phyloP scores from a whole-genome alignment of 2,888 invertebrate genomes.

The Siphonodentalium dalli region DNA sequence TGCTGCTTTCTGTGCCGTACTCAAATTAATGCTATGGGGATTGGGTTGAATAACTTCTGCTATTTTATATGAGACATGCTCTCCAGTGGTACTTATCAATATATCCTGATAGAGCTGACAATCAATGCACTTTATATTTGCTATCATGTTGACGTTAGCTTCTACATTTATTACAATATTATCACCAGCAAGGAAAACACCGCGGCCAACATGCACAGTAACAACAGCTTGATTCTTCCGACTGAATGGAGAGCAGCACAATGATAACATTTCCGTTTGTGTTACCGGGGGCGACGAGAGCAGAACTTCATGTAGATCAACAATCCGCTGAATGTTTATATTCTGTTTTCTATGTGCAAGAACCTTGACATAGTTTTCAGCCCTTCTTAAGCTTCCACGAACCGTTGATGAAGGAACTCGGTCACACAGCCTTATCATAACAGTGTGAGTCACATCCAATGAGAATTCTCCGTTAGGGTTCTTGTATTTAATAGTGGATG shows the following conservation, averaged over 20 bases:
- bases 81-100: constrained; percentile 27
- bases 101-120: constrained; percentile 40
- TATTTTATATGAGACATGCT: constrained; percentile 31
- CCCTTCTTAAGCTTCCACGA: constrained; percentile 33
- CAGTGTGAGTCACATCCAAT: constrained; percentile 46
- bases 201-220: constrained; percentile 41
- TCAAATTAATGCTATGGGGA: constrained; percentile 26
- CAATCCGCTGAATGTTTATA: constrained; percentile 43
- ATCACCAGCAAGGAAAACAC: constrained; percentile 53
- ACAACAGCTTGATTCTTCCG: constrained; percentile 33
- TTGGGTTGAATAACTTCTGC: constrained; percentile 34
- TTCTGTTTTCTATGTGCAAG: constrained; percentile 39
- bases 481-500: constrained; percentile 43
- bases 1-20: constrained; percentile 10
- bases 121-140: constrained; percentile 39
- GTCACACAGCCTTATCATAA: constrained; percentile 54
- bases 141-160: constrained; percentile 29
- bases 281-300: constrained; percentile 42
- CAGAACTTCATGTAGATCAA: constrained; percentile 47
- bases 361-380: constrained; percentile 39
- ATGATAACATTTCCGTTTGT: constrained; percentile 45
- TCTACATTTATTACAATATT: constrained; percentile 44
- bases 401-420: constrained; percentile 34
- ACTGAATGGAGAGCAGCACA: constrained; percentile 36
- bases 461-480: constrained; percentile 40